phyloP scores from a whole-genome alignment of 2,888 invertebrate species.

The Caenorhabditis sinica region DNA sequence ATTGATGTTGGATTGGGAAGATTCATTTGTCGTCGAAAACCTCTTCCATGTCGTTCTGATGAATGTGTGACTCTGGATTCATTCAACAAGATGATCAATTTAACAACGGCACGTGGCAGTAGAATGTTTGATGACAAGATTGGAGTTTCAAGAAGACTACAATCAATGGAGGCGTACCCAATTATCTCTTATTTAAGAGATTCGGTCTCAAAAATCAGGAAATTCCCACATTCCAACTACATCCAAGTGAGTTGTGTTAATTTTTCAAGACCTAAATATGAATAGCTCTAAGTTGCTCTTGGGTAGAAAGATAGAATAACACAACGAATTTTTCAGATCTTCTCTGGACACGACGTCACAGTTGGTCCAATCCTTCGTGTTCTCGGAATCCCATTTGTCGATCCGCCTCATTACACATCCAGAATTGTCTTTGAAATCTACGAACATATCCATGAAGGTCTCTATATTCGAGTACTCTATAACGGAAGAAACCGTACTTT shows the following conservation, averaged over 20 bases:
- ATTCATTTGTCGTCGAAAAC: conserved; percentile 57
- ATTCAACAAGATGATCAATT: conserved; percentile 66
- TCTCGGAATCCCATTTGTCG: conserved; percentile 68
- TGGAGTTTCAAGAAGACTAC: conserved; percentile 51
- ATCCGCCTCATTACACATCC: conserved; percentile 90
- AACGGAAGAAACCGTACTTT: conserved; percentile 70
- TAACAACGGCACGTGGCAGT: conserved; percentile 67
- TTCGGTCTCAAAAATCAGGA: conserved; percentile 47
- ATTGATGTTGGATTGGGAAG: conserved; percentile 63
- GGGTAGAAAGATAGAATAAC: too few species aligned
- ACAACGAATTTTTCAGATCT: conserved; percentile 71
- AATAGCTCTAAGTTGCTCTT: too few species aligned
- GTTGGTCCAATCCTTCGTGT: conserved; percentile 72
- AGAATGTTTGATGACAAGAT: conserved; percentile 60
- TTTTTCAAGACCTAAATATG: not conserved
- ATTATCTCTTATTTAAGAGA: conserved; percentile 59
- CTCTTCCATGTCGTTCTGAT: conserved; percentile 55
- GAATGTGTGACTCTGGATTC: conserved; percentile 54
- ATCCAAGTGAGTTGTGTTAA: conserved; percentile 54
- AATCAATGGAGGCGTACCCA: conserved; percentile 60
- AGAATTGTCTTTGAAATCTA: conserved; percentile 90
- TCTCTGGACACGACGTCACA: conserved; percentile 74
- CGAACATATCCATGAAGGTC: conserved; percentile 55
- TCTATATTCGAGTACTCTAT: conserved; percentile 66
- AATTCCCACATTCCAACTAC: conserved; percentile 69